These are phyloP conservation scores for Cyanistes caeruleus DNA, from an alignment of 2,113 vertebrate species.

Conservation along the genomic window DNA sequence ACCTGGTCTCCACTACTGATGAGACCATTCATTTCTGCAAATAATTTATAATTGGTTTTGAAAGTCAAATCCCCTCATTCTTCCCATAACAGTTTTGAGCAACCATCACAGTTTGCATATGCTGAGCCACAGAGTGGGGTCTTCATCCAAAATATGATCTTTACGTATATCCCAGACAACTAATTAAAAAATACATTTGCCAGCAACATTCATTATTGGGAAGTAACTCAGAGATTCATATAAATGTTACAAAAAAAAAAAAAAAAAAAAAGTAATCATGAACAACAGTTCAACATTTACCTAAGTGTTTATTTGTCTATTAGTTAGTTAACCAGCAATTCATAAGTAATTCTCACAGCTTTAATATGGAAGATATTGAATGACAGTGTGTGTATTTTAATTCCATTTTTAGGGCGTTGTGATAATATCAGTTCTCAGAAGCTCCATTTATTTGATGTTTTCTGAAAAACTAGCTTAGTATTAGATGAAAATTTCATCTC, in stretches of 20 bases:
- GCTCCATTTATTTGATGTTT: background rate
- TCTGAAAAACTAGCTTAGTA: background rate
- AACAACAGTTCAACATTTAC: constrained; percentile 34
- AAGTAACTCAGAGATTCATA: background rate
- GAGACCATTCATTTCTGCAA: background rate
- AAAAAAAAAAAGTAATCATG: background rate
- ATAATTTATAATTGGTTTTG: background rate
- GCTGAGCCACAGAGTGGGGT: background rate
- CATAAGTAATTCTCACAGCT: background rate
- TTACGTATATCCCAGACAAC: background rate
- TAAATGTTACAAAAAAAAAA: background rate
- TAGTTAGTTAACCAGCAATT: constrained; percentile 6
- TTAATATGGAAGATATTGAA: background rate
- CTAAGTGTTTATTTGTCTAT: background rate
- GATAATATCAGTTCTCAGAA: background rate
- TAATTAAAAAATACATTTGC: background rate
- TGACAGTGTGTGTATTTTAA: background rate
- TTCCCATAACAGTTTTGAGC: background rate
- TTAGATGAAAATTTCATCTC: background rate
- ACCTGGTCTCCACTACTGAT: background rate
- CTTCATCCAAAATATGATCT: background rate
- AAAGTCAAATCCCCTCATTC: background rate
- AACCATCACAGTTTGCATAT: background rate
- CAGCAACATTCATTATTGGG: background rate
- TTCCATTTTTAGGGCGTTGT: background rate